Evolutionary conservation across 2,888 invertebrate species (phyloP), one percentile per base, ranked within the genome.

Genomic region (Nephrotoma flavescens): DNA sequence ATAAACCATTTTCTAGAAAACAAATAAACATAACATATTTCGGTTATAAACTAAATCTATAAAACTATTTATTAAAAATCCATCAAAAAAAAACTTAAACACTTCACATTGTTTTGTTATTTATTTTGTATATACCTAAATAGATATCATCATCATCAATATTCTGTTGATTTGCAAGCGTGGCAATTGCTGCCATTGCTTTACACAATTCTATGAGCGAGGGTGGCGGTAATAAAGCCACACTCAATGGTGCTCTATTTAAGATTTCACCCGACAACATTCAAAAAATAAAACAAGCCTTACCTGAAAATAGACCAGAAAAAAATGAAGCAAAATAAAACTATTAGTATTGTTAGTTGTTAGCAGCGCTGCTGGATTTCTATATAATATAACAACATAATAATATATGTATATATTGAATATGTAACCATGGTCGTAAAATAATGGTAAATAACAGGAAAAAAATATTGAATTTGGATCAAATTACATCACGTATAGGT

Each of bases 1-100:
- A 93, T 88, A 96, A 94, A 91, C 97, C 97, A 93, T 96, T 96
- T 93, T 97, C 97, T 97, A 94, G 47, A 84, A 15, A 83, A 86
- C 11, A 57, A 31, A 41, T 42, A 85, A 87, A 87, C 19, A 87
- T 47, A 86, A 85, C 52, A 87, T 85, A 44, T 44, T 71, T 85
- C 19, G 19, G 7, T 85, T 85, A 44, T 42, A 41, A 71, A 84
- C 31, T 31, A 31, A 71, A 71, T 31, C n/a, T 12, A 47, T 15
- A 31, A 31, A 71, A 71, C 9, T 31, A 57, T 71, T 71, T 31
- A 71, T 31, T 71, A 71, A 71, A 31, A 71, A 71, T 71, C 71
- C 71, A 31, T 31, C 31, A 71, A 9, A 44, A 4, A 19, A 84
- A 41, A 84, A 84, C 84, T 84, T 42, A 9, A 84, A 84, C 83